Percentiles rank a stretch among this genome's conserved stretches.
Conservation (phyloP, 2,113 vertebrate genomes). For the Camelus dromedarius region DNA sequence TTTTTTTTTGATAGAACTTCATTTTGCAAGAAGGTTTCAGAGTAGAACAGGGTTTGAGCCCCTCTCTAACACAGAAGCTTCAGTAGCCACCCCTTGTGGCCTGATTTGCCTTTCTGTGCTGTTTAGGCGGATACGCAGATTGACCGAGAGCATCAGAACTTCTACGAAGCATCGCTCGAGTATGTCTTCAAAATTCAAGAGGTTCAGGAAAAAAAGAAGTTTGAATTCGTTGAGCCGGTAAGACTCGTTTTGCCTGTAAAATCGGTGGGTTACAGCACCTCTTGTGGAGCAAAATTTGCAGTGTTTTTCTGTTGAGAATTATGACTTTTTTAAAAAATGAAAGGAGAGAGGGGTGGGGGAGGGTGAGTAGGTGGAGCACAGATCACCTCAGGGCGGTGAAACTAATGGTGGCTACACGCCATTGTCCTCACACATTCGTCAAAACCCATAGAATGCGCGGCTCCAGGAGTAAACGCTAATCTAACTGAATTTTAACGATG, state of each 20-base stretch:
- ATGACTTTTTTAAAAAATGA: background rate
- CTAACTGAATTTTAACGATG: background rate
- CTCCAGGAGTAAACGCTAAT: background rate
- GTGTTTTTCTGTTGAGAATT: background rate
- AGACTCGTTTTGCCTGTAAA: conserved; percentile 57
- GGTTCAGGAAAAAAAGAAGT: conserved; percentile 99
- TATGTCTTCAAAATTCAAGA: conserved; percentile 99
- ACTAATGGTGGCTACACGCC: background rate
- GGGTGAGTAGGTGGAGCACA: background rate
- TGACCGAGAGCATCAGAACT: conserved; percentile 96
- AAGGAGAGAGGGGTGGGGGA: background rate
- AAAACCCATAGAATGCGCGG: background rate
- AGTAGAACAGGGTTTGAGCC: background rate
- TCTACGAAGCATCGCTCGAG: conserved; percentile 97
- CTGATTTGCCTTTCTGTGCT: conserved; percentile 64
- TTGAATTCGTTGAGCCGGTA: conserved; percentile 99
- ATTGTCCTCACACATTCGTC: background rate
- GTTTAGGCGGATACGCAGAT: conserved; percentile 95
- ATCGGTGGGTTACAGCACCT: background rate
- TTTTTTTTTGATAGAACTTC: background rate
- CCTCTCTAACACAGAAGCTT: background rate
- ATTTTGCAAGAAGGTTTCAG: background rate
- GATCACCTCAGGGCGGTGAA: background rate
- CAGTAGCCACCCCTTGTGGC: background rate
- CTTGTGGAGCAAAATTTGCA: background rate